phyloP scores from a whole-genome alignment of 2,797 vertebrate genomes.

The Gobio occitaniae region DNA sequence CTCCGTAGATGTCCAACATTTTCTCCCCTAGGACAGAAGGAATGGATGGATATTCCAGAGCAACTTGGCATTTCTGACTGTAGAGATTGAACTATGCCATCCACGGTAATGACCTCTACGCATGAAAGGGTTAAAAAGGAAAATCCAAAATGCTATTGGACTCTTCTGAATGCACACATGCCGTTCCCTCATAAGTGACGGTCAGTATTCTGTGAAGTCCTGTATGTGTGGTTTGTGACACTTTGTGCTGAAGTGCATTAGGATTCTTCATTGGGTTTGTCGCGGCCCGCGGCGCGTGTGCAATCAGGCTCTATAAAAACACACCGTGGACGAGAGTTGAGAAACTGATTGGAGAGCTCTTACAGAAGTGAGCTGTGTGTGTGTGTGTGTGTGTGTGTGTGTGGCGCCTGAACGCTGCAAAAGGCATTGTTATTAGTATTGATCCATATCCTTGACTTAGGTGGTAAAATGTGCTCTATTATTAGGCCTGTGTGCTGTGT shows the following conservation, averaged over 20 bases:
- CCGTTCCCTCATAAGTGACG: not conserved
- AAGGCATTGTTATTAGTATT: conserved; percentile 62
- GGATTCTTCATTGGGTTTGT: not conserved
- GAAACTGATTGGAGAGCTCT: conserved; percentile 63
- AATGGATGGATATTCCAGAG: not conserved
- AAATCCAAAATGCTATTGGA: not conserved
- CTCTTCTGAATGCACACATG: not conserved
- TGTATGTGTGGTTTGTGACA: not conserved
- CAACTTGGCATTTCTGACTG: not conserved
- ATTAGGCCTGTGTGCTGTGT: conserved; percentile 52
- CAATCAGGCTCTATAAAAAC: conserved; percentile 56
- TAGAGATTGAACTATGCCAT: not conserved
- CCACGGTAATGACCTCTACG: too few relatives aligned
- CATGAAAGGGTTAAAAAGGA: too few relatives aligned
- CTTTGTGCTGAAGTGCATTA: not conserved
- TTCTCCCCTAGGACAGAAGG: too few relatives aligned
- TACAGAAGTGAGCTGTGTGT: conserved; percentile 34
- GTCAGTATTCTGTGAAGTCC: too few relatives aligned
- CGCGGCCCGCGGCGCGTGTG: not conserved
- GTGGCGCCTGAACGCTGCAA: conserved; percentile 51
- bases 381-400: conserved; percentile 33
- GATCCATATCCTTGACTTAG: conserved; percentile 58
- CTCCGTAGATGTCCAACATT: not conserved
- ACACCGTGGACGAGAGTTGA: conserved; percentile 34
- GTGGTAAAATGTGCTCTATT: conserved; percentile 58